phyloP scores from a whole-genome alignment of 1,140 invertebrate genomes.

The Drusus annulatus region DNA sequence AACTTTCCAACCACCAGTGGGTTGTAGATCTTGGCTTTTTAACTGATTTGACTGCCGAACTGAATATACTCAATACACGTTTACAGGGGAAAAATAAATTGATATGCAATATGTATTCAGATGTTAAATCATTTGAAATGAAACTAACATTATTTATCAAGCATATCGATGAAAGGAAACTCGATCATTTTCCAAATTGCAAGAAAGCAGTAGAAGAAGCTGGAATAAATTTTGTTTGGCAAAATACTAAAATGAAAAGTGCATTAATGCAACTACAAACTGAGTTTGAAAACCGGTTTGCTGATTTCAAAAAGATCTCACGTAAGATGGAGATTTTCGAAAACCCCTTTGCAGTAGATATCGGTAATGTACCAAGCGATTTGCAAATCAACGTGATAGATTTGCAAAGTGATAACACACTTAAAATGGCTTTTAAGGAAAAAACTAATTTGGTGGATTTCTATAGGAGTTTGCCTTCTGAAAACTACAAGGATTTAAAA shows the following conservation, averaged over 20 bases:
- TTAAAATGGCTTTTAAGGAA: slow-evolving; percentile 49
- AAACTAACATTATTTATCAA: slow-evolving; percentile 42
- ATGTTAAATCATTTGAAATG: slow-evolving; percentile 38
- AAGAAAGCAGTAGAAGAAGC: slow-evolving; percentile 45
- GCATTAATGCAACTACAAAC: slow-evolving; percentile 50
- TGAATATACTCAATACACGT: slow-evolving; percentile 3
- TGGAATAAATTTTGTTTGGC: slow-evolving; percentile 47
- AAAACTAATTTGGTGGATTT: slow-evolving; percentile 47
- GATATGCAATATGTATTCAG: slow-evolving; percentile 37
- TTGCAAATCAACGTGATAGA: slow-evolving; percentile 52
- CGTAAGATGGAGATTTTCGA: slow-evolving; percentile 43
- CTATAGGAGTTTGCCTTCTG: slow-evolving; percentile 47
- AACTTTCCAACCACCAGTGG: slow-evolving; percentile 46
- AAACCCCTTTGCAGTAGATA: slow-evolving; percentile 44
- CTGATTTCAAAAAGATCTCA: slow-evolving; percentile 44
- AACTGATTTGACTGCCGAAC: too few species aligned
- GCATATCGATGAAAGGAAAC: slow-evolving; percentile 44
- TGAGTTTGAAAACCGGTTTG: slow-evolving; percentile 41
- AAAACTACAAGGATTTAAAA: slow-evolving; percentile 45
- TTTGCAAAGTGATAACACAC: slow-evolving; percentile 47
- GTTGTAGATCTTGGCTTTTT: too few species aligned
- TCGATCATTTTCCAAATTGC: slow-evolving; percentile 46
- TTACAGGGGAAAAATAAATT: slow-evolving; percentile 35
- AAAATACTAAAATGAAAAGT: slow-evolving; percentile 52
- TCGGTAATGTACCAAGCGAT: slow-evolving; percentile 50